A percentile compares a stretch with the other conserved stretches of the same genome.
phyloP scores from a whole-genome alignment of 92 coral and sea anemone genomes.

The Epizoanthus rinbou region DNA sequence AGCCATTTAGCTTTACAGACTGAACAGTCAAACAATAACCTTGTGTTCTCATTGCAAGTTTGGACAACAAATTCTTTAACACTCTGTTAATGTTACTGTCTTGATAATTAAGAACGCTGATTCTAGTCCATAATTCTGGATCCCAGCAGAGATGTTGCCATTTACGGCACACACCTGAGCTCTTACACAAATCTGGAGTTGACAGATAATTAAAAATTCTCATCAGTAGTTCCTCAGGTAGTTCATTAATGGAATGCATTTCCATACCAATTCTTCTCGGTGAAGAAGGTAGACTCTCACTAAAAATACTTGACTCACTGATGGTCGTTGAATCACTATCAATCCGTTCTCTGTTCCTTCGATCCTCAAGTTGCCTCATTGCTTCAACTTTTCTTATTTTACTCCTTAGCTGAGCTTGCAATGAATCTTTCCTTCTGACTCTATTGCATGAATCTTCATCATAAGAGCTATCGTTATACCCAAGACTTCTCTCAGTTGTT shows the following conservation, averaged over 20 bases:
- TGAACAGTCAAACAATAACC: conserved; percentile 93
- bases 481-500: conserved; percentile 55
- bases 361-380: conserved; percentile 25
- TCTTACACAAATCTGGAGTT: conserved; percentile 77
- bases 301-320: conserved; percentile 78
- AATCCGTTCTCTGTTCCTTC: conserved; percentile 50
- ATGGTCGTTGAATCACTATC: conserved; percentile 90
- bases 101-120: conserved; percentile 77
- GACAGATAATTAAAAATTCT: conserved; percentile 77
- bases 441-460: conserved; percentile 57
- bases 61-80: conserved; percentile 74
- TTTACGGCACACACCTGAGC: conserved; percentile 88
- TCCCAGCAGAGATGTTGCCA: conserved; percentile 98
- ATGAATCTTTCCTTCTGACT: conserved; percentile 73
- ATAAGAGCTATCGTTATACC: conserved; percentile 74
- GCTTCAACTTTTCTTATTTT: conserved; percentile 67
- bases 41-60: conserved; percentile 83
- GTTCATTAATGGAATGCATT: conserved; percentile 61
- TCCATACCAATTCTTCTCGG: conserved; percentile 38
- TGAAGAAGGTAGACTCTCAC: conserved; percentile 53
- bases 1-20: conserved; percentile 77
- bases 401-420: conserved; percentile 80
- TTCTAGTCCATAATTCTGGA: conserved; percentile 83
- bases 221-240: conserved; percentile 86
- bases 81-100: conserved; percentile 92